phyloP scores from a whole-genome alignment of 2,888 invertebrate genomes.

The Drosophila engyochracea region DNA sequence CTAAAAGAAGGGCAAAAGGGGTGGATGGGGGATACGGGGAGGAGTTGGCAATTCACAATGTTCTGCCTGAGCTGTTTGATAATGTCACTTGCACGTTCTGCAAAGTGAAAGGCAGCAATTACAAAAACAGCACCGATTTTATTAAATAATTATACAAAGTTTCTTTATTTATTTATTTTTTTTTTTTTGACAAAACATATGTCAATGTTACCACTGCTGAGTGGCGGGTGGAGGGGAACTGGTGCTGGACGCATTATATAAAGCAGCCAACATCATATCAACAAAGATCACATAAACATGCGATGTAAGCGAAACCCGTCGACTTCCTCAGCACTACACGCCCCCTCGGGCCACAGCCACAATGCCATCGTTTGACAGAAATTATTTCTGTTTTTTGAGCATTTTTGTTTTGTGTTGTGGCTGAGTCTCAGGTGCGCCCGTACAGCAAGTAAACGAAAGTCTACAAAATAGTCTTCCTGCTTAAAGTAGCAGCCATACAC shows the following conservation, averaged over 20 bases:
- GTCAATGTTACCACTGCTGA: conserved; percentile 62
- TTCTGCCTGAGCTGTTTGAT: conserved; percentile 55
- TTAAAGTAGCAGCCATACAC: conserved; percentile 41
- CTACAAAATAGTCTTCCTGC: conserved; percentile 71
- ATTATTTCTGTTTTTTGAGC: conserved; percentile 35
- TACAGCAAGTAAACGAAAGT: conserved; percentile 56
- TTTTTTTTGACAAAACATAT: conserved; percentile 54
- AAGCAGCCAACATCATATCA: conserved; percentile 45
- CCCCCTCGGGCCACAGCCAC: conserved; percentile 18
- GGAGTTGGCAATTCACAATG: conserved; percentile 24
- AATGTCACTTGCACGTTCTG: conserved; percentile 40
- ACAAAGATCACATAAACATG: conserved; percentile 64
- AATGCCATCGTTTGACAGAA: conserved; percentile 65
- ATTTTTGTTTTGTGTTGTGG: conserved; percentile 16
- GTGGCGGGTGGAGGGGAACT: conserved; percentile 13
- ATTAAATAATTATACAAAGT: conserved; percentile 70
- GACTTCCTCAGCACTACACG: conserved; percentile 24
- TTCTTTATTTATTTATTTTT: not conserved
- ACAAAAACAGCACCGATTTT: conserved; percentile 44
- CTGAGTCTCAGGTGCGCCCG: conserved; percentile 51
- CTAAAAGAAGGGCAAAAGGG: not conserved
- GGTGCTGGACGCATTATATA: conserved; percentile 64
- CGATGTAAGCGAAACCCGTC: conserved; percentile 51
- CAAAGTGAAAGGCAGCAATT: conserved; percentile 64
- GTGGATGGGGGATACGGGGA: not conserved